Percentiles rank a stretch among this genome's conserved stretches.
These are phyloP conservation scores for Manis pentadactyla DNA, from an alignment of 2,797 vertebrate species.

Conservation along the genomic window DNA sequence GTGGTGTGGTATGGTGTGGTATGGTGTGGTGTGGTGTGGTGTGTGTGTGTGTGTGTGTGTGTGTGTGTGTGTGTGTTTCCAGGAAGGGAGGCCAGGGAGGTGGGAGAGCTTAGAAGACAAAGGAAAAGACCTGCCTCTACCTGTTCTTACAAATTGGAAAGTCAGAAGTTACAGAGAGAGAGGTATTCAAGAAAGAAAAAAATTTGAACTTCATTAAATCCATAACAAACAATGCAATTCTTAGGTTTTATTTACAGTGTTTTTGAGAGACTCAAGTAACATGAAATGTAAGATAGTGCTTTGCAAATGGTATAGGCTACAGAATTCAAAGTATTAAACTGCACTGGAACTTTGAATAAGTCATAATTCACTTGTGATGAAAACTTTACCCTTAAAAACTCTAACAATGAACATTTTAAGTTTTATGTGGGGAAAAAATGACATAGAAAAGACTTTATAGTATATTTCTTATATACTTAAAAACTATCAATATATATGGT, in stretches of 20 bases:
- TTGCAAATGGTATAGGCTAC: neutral
- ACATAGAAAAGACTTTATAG: slow-evolving; percentile 39
- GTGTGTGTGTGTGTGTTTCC: neutral
- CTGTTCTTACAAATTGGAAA: slow-evolving; percentile 38
- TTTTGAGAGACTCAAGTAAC: slow-evolving; percentile 7
- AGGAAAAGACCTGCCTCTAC: slow-evolving; percentile 50
- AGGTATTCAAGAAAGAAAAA: slow-evolving; percentile 41
- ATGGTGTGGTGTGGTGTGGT: too few species aligned
- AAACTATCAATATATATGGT: neutral
- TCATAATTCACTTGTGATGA: slow-evolving; percentile 9
- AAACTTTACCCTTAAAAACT: slow-evolving; percentile 51
- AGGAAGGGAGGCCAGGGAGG: neutral
- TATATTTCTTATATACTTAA: slow-evolving; percentile 24
- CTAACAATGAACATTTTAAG: slow-evolving; percentile 28
- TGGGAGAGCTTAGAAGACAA: neutral
- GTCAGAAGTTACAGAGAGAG: neutral
- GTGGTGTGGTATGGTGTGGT: too few species aligned
- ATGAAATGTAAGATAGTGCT: neutral
- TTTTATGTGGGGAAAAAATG: slow-evolving; percentile 28
- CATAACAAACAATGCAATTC: neutral
- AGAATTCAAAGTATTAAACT: slow-evolving; percentile 10
- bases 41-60: neutral
- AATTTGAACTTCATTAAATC: slow-evolving; percentile 45
- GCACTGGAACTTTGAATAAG: slow-evolving; percentile 4
- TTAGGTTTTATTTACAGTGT: slow-evolving; percentile 26